Conservation (phyloP, 1,140 invertebrate species). For the Drosophila equinoxialis region DNA sequence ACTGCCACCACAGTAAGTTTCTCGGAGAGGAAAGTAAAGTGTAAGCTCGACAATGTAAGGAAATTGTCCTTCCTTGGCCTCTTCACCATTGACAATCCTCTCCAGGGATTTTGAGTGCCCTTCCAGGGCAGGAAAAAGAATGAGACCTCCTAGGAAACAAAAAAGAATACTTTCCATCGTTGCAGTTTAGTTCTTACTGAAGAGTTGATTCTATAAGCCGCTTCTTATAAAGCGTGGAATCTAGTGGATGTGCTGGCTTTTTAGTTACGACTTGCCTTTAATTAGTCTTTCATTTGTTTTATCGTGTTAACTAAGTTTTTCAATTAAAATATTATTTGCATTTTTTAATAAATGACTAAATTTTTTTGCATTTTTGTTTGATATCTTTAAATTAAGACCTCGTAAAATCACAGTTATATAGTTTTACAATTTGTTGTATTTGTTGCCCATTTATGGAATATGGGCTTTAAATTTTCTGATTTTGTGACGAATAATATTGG, state of each 20-base stretch:
- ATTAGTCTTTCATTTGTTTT: background rate
- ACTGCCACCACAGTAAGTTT: constrained; percentile 1
- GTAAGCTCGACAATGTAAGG: background rate
- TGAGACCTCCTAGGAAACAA: background rate
- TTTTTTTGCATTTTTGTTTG: constrained; percentile 14
- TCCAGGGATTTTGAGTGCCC: background rate
- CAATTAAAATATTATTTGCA: constrained; percentile 6
- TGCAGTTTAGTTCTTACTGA: too few relatives aligned
- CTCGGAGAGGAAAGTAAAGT: fast-evolving
- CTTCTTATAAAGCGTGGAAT: background rate
- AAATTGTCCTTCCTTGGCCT: background rate
- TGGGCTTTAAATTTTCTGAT: too few relatives aligned
- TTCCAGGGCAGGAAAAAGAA: background rate
- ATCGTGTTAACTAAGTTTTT: background rate
- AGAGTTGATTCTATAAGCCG: too few relatives aligned
- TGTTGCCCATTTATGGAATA: too few relatives aligned
- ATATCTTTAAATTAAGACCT: too few relatives aligned
- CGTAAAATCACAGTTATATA: too few relatives aligned
- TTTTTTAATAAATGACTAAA: constrained; percentile 6
- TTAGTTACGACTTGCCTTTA: background rate
- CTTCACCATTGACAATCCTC: constrained; percentile 1
- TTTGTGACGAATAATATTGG: too few relatives aligned
- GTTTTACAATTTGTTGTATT: too few relatives aligned
- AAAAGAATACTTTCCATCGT: background rate
- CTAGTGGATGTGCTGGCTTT: background rate